Conservation (phyloP, 1,140 invertebrate genomes). For the Globodera rostochiensis region DNA sequence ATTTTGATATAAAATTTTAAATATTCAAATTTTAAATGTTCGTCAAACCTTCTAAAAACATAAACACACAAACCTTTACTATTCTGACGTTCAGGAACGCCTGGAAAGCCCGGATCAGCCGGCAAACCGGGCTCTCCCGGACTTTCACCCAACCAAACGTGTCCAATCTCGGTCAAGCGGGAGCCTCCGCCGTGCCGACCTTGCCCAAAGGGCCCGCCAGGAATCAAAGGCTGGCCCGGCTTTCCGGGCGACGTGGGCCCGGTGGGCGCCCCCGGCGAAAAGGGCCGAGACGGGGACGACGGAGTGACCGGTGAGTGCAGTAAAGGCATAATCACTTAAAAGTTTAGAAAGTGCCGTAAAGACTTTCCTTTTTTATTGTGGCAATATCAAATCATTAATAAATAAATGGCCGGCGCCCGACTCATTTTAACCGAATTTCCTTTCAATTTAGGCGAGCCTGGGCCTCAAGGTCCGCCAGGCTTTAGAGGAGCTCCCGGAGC, state of each 20-base stretch:
- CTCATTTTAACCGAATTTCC: neutral
- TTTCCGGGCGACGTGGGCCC: constrained; percentile 62
- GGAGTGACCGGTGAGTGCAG: constrained; percentile 55
- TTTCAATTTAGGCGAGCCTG: constrained; percentile 51
- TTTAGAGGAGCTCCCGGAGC: constrained; percentile 58
- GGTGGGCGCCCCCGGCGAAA: constrained; percentile 50
- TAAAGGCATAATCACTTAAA: neutral
- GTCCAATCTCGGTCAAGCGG: constrained; percentile 52
- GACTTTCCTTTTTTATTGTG: too few relatives aligned
- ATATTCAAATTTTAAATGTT: neutral
- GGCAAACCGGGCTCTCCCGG: constrained; percentile 62
- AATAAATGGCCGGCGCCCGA: too few relatives aligned
- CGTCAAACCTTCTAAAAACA: neutral
- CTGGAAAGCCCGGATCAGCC: constrained; percentile 52
- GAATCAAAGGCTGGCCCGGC: constrained; percentile 64
- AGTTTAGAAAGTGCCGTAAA: too few relatives aligned
- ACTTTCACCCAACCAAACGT: constrained; percentile 62
- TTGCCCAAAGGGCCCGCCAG: constrained; percentile 64
- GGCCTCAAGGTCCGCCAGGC: constrained; percentile 59
- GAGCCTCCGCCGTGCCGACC: constrained; percentile 64
- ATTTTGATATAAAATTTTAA: neutral
- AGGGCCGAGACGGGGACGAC: constrained; percentile 63
- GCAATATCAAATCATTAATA: too few relatives aligned
- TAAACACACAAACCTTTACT: neutral
- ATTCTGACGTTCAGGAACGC: constrained; percentile 40